Base-by-base conservation (phyloP, 2,113 vertebrate species). In the Bettongia penicillata region DNA sequence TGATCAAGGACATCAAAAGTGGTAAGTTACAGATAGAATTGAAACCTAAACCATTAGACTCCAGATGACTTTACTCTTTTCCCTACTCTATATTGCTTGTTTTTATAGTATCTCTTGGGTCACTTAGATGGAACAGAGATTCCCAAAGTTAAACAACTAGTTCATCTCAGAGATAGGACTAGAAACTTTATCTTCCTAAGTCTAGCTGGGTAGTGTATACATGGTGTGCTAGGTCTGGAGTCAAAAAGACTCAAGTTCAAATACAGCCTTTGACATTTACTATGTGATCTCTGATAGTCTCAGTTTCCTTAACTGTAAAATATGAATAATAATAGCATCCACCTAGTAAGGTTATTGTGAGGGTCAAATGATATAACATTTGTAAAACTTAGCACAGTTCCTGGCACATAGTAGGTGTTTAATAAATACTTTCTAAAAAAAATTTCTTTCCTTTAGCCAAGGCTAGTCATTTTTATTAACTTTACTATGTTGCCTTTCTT, bases 61-160 rank as follows among this genome's bases (percentile, higher is more conserved):
- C n/a, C 19, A 84, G n/a, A 84, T 7, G 68, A 48, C n/a, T 43
- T 84, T n/a, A 84, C 14, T 77, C 16, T n/a, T n/a, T 77, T 14
- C 68, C 68, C 9, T 19, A 53, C 4, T n/a, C 68, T 23, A 22
- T 84, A 6, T 23, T 23, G 16, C 19, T 84, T 84, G 19, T 19
- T 84, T 84, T 84, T 2, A 84, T 84, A 23, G 19, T 84, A 16
- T 84, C 31, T 68, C 61, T 68, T 68, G 12, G 28, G 12, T 3
- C 3, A 55, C 31, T n/a, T 37, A 68, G 28, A 28, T 31, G 28
- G 31, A 14, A 68, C 49, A 92, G 95, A 93, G 3, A 77, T 91
- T 95, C 92, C 43, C 23, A 92, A 90, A 95, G 49, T 95, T 25
- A 25, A 55, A 55, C 7, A 26, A 55, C 25, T 55, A 55, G 53